phyloP scores from a whole-genome alignment of 1,140 invertebrate species.

The Tetraneura akinire region DNA sequence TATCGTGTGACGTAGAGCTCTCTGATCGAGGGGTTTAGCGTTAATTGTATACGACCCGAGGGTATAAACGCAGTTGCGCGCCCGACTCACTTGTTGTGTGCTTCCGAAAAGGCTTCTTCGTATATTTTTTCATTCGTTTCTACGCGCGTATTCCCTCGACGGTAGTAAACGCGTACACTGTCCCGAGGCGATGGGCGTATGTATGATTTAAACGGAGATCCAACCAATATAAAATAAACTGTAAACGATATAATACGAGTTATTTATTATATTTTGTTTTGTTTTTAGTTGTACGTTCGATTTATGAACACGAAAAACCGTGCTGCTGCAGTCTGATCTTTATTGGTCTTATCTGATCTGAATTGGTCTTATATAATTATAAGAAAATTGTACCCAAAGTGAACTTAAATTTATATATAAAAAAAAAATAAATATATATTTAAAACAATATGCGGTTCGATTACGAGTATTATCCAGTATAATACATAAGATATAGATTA shows the following conservation, averaged over 20 bases:
- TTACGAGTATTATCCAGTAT: no score
- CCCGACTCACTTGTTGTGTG: not conserved
- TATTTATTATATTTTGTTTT: not conserved
- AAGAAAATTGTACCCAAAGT: no score
- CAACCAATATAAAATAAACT: not conserved
- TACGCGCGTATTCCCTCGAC: not conserved
- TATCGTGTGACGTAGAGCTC: not conserved
- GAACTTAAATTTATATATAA: no score
- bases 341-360: no score
- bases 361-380: no score
- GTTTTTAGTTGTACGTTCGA: not conserved
- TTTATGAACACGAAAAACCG: not conserved
- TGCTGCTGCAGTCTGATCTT: no score
- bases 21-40: not conserved
- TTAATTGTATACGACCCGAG: not conserved
- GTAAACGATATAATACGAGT: not conserved
- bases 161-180: not conserved
- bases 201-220: constrained; percentile 18
- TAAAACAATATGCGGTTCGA: no score
- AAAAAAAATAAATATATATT: no score
- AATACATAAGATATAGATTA: no score
- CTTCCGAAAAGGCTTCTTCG: constrained; percentile 10
- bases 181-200: constrained; percentile 24
- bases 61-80: not conserved
- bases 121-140: not conserved